Base-by-base conservation (phyloP, 2,888 invertebrate genomes). In the Dryococelus australis region DNA sequence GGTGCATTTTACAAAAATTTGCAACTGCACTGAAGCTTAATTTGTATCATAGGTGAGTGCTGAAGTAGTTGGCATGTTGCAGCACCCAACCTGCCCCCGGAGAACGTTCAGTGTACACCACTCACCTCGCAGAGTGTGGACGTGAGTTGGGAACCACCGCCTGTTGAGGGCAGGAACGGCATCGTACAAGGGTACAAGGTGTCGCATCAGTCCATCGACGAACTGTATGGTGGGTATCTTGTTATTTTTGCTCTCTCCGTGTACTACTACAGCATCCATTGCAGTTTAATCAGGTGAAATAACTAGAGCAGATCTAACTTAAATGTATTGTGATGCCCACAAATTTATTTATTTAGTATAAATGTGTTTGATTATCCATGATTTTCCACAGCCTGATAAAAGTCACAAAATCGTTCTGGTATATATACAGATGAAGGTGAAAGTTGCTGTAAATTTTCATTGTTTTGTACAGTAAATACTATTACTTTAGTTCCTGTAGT, bases 41-140 rank as follows among this genome's bases (percentile, higher is more conserved):
- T 10, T 47, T 47, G 47, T 47, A 47, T 47, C 16, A 24, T n/a
- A n/a, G 65, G n/a, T 65, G 65, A 65, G 65, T 20, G 65, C 65
- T 65, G 65, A 65, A n/a, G 65, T n/a, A 65, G 65, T n/a, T n/a
- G 20, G 65, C 65, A n/a, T 65, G 65, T 91, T 92, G 3, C 92
- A 97, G 97, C 97, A 26, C 98, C 98, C 87, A 97, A 97, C 91
- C 94, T 96, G 86, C 96, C 97, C 28, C 97, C 97, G 6, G 96
- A 97, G 91, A 95, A 96, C 90, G 95, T 97, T 35, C 96, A 96
- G 89, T 97, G 97, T 92, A 95, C 96, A 87, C 96, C 97, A 35
- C 93, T 97, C 88, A 96, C 96, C 90, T 97, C 97, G 43, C 97
- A 97, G 92, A 97, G 96, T 89, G 95, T 97, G 89, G 96, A 97